Conservation (phyloP, 2,888 invertebrate genomes). For the Pilophorus perplexus region DNA sequence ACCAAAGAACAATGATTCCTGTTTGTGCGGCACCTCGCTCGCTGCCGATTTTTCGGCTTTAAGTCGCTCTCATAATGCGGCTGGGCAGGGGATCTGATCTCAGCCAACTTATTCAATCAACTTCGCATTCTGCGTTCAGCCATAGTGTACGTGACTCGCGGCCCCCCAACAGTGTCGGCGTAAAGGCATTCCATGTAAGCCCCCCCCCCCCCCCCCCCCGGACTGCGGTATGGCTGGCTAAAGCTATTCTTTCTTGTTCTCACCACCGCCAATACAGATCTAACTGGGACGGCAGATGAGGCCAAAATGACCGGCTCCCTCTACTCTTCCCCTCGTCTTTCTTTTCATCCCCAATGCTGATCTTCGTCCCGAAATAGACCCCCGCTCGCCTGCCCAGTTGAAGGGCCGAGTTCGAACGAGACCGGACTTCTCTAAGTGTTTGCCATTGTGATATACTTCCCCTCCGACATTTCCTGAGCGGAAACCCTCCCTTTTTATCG, state of each 20-base stretch:
- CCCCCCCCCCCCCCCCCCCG: neutral
- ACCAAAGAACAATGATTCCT: too few relatives aligned
- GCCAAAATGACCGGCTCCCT: slow-evolving; percentile 31
- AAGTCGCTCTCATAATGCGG: too few relatives aligned
- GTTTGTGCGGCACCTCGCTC: too few relatives aligned
- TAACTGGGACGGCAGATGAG: slow-evolving; percentile 22
- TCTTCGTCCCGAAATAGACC: slow-evolving; percentile 28
- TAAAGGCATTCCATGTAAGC: too few relatives aligned
- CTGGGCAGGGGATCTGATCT: too few relatives aligned
- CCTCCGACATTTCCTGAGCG: neutral
- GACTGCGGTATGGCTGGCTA: slow-evolving; percentile 9
- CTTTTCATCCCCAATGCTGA: slow-evolving; percentile 12
- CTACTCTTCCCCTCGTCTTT: neutral
- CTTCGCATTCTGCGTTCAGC: too few relatives aligned
- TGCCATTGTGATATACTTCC: slow-evolving; percentile 2
- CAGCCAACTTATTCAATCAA: too few relatives aligned
- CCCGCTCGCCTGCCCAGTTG: slow-evolving; percentile 17
- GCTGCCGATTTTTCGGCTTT: too few relatives aligned
- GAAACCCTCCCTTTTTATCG: too few relatives aligned
- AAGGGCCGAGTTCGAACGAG: slow-evolving; percentile 2
- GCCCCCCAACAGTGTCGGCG: too few relatives aligned
- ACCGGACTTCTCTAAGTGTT: slow-evolving; percentile 8
- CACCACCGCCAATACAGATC: slow-evolving; percentile 13
- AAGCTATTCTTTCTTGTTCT: slow-evolving; percentile 17
- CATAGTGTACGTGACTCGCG: too few relatives aligned